Percentiles rank a stretch among this genome's conserved stretches.
Conservation (phyloP, 2,888 invertebrate species). For the Odontocolon sp. region DNA sequence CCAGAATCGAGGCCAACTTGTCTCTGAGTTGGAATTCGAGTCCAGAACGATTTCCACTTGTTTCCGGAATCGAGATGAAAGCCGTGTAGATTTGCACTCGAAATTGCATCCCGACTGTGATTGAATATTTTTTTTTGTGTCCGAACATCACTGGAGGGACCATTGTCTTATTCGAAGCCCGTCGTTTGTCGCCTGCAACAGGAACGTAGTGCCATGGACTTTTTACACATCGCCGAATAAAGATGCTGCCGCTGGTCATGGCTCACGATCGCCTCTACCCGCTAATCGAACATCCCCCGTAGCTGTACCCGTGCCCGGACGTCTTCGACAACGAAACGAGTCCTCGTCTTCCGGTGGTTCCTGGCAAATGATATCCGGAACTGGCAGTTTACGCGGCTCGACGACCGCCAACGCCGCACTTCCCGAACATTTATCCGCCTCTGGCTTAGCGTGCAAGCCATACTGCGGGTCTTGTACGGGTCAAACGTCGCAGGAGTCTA, state of each 20-base stretch:
- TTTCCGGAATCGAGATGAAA: too few relatives aligned
- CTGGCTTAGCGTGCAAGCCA: conserved; percentile 70
- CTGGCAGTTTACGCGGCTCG: conserved; percentile 85
- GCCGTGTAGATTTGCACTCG: too few relatives aligned
- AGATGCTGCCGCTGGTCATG: conserved; percentile 67
- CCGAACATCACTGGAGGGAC: conserved; percentile 20
- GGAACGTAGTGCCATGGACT: conserved; percentile 74
- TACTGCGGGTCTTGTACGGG: conserved; percentile 74
- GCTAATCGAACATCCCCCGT: conserved; percentile 84
- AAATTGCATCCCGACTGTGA: too few relatives aligned
- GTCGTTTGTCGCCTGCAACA: conserved; percentile 56
- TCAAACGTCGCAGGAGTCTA: conserved; percentile 80
- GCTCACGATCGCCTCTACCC: conserved; percentile 77
- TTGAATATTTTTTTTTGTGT: not conserved
- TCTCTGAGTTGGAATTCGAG: too few relatives aligned
- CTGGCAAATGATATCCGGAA: conserved; percentile 87
- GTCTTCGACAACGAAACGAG: conserved; percentile 83
- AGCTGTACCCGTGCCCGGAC: conserved; percentile 83
- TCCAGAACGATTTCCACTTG: too few relatives aligned
- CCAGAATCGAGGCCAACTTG: too few relatives aligned
- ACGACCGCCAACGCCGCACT: conserved; percentile 79
- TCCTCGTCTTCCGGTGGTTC: conserved; percentile 84
- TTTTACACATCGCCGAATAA: conserved; percentile 75
- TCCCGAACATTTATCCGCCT: conserved; percentile 72
- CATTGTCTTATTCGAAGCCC: conserved; percentile 40